Evolutionary conservation across 92 coral and sea anemone genomes (phyloP).

Genomic region (Umimayanthus kanabou): DNA sequence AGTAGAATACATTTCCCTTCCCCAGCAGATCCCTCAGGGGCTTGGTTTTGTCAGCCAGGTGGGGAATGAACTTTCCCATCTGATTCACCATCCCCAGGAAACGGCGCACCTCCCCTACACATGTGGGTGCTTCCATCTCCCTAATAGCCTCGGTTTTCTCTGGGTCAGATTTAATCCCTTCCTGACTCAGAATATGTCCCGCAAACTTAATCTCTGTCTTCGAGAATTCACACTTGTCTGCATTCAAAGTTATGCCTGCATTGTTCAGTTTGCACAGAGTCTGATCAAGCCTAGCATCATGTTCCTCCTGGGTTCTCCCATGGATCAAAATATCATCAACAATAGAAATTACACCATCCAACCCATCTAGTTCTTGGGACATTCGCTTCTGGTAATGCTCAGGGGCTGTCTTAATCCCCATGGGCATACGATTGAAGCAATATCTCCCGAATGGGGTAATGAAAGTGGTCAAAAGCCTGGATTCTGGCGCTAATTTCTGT

Average conservation of each 20-base stretch:
- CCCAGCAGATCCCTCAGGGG: constrained; percentile 20
- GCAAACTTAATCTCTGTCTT: constrained; percentile 35
- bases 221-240: constrained; percentile 59
- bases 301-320: constrained; percentile 47
- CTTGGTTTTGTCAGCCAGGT: constrained; percentile 23
- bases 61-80: constrained; percentile 53
- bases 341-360: constrained; percentile 43
- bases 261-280: constrained; percentile 39
- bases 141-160: constrained; percentile 38
- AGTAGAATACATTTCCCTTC: constrained; percentile 38
- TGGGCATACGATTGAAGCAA: constrained; percentile 51
- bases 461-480: constrained; percentile 54
- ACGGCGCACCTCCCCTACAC: constrained; percentile 39
- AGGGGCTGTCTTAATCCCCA: constrained; percentile 58
- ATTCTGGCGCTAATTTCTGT: constrained; percentile 47
- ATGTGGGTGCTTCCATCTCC: constrained; percentile 39
- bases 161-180: constrained; percentile 44
- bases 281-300: constrained; percentile 36
- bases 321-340: constrained; percentile 51
- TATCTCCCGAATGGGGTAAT: constrained; percentile 58
- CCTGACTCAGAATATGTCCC: constrained; percentile 35
- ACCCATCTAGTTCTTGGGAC: constrained; percentile 42
- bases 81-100: constrained; percentile 57
- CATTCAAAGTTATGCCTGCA: constrained; percentile 49
- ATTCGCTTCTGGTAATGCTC: constrained; percentile 51